A percentile compares a stretch with the other conserved stretches of the same genome.
Conservation (phyloP, 2,797 vertebrate genomes). For the Myripristis murdjan region DNA sequence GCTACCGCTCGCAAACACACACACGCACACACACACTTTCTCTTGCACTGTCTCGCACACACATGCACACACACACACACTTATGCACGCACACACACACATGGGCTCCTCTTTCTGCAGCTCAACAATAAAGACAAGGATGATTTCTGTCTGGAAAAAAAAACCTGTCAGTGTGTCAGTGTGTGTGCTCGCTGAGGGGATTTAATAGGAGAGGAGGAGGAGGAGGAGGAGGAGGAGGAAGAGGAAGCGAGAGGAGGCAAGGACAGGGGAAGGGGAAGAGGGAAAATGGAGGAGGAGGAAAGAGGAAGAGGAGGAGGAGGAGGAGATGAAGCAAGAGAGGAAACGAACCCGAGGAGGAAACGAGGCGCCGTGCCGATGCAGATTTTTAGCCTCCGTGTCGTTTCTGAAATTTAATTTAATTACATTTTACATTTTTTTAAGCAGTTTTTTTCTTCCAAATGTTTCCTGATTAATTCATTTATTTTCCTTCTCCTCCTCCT, state of each 20-base stretch:
- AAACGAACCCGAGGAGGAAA: too few relatives aligned
- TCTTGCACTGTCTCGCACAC: too few relatives aligned
- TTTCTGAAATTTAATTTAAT: too few relatives aligned
- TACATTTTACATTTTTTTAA: too few relatives aligned
- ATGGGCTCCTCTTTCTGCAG: slow-evolving; percentile 54
- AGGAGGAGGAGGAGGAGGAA: slow-evolving; percentile 3
- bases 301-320: not conserved
- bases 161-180: slow-evolving; percentile 51
- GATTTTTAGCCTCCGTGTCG: too few relatives aligned
- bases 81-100: slow-evolving; percentile 10
- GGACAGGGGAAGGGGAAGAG: slow-evolving; percentile 5
- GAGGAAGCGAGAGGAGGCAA: slow-evolving; percentile 6
- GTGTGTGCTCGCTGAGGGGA: slow-evolving; percentile 60
- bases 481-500: too few relatives aligned
- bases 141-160: slow-evolving; percentile 67
- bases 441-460: too few relatives aligned
- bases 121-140: slow-evolving; percentile 67
- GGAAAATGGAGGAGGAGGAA: not conserved
- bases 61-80: not conserved
- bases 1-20: slow-evolving; percentile 48
- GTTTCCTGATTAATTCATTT: too few relatives aligned
- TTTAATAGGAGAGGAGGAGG: slow-evolving; percentile 60
- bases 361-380: too few relatives aligned
- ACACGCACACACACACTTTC: slow-evolving; percentile 1
- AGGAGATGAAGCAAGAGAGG: not conserved